These are phyloP conservation scores for Schlechtendalia chinensis DNA, from an alignment of 1,140 invertebrate species.

Conservation along the genomic window DNA sequence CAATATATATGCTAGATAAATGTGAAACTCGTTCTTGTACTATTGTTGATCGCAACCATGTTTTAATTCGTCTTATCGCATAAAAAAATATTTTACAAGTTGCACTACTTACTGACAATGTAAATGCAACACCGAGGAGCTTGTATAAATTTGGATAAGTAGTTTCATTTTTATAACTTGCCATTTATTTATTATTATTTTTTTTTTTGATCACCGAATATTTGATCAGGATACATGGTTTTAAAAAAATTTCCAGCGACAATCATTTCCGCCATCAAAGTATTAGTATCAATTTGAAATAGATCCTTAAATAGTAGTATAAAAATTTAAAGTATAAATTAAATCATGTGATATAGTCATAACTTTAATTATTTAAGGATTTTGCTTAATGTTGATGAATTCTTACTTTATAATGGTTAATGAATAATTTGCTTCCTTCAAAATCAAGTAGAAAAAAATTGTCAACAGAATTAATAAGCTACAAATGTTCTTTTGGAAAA, in stretches of 20 bases:
- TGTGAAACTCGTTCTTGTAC: not conserved
- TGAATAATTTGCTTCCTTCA: too few relatives aligned
- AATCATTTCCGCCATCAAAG: not conserved
- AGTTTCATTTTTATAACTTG: not conserved
- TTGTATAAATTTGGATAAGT: constrained; percentile 1
- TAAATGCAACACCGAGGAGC: not conserved
- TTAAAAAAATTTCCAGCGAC: not conserved
- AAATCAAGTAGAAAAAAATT: not conserved
- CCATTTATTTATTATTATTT: too few relatives aligned
- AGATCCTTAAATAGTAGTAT: not conserved
- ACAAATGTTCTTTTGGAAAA: not conserved
- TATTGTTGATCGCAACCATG: not conserved
- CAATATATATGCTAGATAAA: not conserved
- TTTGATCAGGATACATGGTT: not conserved
- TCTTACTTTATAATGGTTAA: not conserved
- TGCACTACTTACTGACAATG: constrained; percentile 1
- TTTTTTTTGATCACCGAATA: not conserved
- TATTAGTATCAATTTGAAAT: constrained; percentile 6
- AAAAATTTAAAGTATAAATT: not conserved
- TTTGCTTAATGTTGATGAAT: not conserved
- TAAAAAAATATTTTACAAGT: not conserved
- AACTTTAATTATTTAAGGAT: too few relatives aligned
- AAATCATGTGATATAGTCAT: too few relatives aligned
- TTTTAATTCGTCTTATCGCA: not conserved
- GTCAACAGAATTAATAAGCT: not conserved